phyloP scores from a whole-genome alignment of 2,888 invertebrate genomes.

The Dolichomitus sp. region DNA sequence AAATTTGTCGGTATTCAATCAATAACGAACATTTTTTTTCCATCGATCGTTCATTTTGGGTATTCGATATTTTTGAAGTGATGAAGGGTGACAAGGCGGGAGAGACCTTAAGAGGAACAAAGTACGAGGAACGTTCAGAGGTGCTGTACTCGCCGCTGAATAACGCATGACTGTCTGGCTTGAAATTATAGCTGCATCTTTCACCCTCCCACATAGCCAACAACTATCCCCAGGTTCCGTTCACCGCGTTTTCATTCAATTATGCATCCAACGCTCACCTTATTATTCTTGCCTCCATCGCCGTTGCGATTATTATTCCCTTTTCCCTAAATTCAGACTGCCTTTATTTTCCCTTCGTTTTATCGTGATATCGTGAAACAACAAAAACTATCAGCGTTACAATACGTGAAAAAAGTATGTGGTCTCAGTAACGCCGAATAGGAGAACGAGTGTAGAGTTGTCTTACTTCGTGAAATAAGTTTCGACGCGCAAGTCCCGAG shows the following conservation, averaged over 20 bases:
- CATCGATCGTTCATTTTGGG: neutral
- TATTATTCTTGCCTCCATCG: slow-evolving; percentile 62
- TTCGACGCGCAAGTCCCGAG: slow-evolving; percentile 33
- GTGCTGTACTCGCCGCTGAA: slow-evolving; percentile 74
- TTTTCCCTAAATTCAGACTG: slow-evolving; percentile 55
- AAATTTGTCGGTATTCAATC: neutral
- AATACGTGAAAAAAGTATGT: slow-evolving; percentile 7
- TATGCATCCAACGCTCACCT: slow-evolving; percentile 75
- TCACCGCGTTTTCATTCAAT: slow-evolving; percentile 79
- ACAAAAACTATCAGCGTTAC: slow-evolving; percentile 26
- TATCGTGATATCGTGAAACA: neutral
- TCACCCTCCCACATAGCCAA: slow-evolving; percentile 56
- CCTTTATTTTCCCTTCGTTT: slow-evolving; percentile 70
- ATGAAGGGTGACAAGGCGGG: neutral
- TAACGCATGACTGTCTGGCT: slow-evolving; percentile 85
- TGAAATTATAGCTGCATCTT: slow-evolving; percentile 82
- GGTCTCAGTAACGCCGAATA: neutral
- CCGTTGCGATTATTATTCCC: slow-evolving; percentile 58
- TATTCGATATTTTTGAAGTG: slow-evolving; percentile 31
- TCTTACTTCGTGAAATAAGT: slow-evolving; percentile 51
- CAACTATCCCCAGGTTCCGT: slow-evolving; percentile 73
- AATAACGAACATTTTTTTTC: neutral
- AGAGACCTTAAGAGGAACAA: slow-evolving; percentile 51
- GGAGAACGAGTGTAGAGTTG: neutral
- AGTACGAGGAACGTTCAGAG: slow-evolving; percentile 51